Evolutionary conservation across 1,140 invertebrate genomes (phyloP).

Genomic region (Scaptomyza graminum): DNA sequence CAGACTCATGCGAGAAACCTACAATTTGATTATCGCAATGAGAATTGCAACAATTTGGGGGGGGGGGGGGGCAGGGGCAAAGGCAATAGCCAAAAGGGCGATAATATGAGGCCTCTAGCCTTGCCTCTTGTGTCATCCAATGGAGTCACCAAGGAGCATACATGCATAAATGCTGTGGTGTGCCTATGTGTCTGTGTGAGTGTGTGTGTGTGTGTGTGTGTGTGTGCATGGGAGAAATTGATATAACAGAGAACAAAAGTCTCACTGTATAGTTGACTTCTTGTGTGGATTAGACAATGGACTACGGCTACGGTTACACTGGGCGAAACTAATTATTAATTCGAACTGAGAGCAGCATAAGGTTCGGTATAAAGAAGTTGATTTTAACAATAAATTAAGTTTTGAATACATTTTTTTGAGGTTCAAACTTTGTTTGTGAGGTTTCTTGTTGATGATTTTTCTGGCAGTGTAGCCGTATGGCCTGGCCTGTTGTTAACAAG

Average conservation of each 20-base stretch:
- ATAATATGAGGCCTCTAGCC: background rate
- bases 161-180: too few species aligned
- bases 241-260: slow-evolving; percentile 22
- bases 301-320: background rate
- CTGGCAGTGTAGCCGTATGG: background rate
- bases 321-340: background rate
- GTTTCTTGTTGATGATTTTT: background rate
- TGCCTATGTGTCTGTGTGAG: too few species aligned
- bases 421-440: too few species aligned
- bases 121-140: background rate
- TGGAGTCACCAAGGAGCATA: slow-evolving; percentile 4
- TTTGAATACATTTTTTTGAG: too few species aligned
- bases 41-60: slow-evolving; percentile 71
- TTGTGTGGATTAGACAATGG: slow-evolving; percentile 13
- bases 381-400: too few species aligned
- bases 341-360: too few species aligned
- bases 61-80: too few species aligned
- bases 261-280: slow-evolving; percentile 24
- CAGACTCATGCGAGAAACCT: slow-evolving; percentile 59
- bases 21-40: slow-evolving; percentile 83
- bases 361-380: too few species aligned
- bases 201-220: slow-evolving; percentile 1
- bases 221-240: background rate
- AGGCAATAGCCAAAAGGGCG: background rate
- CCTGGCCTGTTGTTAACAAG: slow-evolving; percentile 17